phyloP scores from a whole-genome alignment of 2,113 vertebrate genomes.

The Xiphias gladius region DNA sequence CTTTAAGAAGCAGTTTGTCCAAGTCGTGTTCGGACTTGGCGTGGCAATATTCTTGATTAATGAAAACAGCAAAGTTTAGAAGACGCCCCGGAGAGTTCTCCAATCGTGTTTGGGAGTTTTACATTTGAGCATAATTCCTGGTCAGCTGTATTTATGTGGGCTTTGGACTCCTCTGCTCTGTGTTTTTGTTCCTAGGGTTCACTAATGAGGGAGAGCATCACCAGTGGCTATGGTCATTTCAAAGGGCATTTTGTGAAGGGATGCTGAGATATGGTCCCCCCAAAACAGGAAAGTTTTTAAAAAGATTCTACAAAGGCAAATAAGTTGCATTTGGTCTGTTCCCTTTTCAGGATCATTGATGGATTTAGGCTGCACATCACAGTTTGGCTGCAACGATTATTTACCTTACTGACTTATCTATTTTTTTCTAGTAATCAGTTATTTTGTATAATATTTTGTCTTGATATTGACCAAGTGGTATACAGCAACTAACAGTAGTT shows the following conservation, averaged over 20 bases:
- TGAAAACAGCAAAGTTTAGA: constrained; percentile 72
- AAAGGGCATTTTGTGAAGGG: constrained; percentile 23
- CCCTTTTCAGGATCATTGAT: background rate
- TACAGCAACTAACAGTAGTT: background rate
- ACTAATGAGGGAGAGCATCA: constrained; percentile 55
- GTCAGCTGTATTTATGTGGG: constrained; percentile 62
- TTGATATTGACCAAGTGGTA: background rate
- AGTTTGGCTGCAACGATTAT: background rate
- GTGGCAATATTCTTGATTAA: constrained; percentile 79
- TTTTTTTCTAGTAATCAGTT: background rate
- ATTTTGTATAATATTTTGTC: background rate
- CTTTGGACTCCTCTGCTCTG: constrained; percentile 37
- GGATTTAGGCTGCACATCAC: background rate
- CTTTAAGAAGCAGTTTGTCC: constrained; percentile 84
- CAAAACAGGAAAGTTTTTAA: constrained; percentile 9
- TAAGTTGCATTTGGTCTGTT: constrained; percentile 4
- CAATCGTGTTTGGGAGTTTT: constrained; percentile 75
- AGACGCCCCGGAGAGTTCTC: constrained; percentile 69
- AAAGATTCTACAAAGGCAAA: constrained; percentile 18
- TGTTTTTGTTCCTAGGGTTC: constrained; percentile 56
- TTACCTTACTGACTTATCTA: background rate
- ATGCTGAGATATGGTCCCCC: constrained; percentile 2
- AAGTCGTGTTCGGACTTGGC: constrained; percentile 65
- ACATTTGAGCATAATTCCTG: constrained; percentile 70
- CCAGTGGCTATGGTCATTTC: constrained; percentile 15